Conservation (phyloP, 2,888 invertebrate genomes). For the Syrphus vitripennis region DNA sequence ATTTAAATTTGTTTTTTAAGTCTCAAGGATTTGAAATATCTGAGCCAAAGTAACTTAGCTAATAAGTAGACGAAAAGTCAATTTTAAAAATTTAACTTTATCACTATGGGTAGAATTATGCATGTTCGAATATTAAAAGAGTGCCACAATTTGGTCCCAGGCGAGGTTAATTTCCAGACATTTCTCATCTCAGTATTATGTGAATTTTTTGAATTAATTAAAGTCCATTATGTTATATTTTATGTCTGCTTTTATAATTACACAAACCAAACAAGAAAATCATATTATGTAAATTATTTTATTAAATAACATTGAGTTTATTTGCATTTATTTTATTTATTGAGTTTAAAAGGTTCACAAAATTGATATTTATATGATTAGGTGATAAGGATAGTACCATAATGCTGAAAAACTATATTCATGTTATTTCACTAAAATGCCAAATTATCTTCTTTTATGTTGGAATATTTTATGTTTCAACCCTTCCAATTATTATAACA, state of each 20-base stretch:
- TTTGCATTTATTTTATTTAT: too few relatives aligned
- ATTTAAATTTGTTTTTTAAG: not conserved
- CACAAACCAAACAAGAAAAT: not conserved
- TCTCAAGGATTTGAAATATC: not conserved
- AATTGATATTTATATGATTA: too few relatives aligned
- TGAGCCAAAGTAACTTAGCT: not conserved
- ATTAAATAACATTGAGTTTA: too few relatives aligned
- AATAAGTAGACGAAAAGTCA: not conserved
- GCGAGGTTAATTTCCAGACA: conserved; percentile 18
- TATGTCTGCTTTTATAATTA: not conserved
- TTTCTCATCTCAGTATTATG: not conserved
- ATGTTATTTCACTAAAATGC: not conserved
- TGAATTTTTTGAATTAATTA: not conserved
- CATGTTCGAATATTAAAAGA: too few relatives aligned
- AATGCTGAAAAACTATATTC: not conserved
- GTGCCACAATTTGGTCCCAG: too few relatives aligned
- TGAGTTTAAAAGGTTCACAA: too few relatives aligned
- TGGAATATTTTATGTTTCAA: not conserved
- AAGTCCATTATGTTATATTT: not conserved
- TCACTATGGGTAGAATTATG: not conserved
- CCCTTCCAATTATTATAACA: not conserved
- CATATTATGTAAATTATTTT: too few relatives aligned
- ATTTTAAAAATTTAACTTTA: not conserved
- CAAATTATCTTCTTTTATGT: not conserved
- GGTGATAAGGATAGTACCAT: too few relatives aligned